Conservation (phyloP, 2,113 vertebrate species). For the Cottus gobio region DNA sequence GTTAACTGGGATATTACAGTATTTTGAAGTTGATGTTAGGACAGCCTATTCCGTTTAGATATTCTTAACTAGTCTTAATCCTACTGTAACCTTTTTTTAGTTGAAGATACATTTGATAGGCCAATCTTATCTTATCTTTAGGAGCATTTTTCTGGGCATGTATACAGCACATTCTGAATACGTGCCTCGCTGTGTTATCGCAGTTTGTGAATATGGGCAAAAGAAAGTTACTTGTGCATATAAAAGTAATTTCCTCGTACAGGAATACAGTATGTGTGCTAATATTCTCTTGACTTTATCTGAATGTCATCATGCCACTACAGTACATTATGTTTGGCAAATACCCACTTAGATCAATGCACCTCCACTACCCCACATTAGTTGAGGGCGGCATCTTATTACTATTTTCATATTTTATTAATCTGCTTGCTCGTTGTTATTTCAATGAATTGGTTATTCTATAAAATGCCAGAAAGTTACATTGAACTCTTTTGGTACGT, state of each 20-base stretch:
- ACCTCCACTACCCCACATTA: not conserved
- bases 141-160: too few species aligned
- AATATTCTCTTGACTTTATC: not conserved
- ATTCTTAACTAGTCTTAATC: too few species aligned
- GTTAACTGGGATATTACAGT: too few species aligned
- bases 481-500: not conserved
- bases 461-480: not conserved
- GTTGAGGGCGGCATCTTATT: not conserved
- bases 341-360: not conserved
- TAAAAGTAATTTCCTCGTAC: conserved; percentile 5
- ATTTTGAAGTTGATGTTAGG: too few species aligned
- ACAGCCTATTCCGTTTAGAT: too few species aligned
- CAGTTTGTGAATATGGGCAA: too few species aligned
- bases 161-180: too few species aligned
- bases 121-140: too few species aligned
- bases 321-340: not conserved
- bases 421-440: not conserved
- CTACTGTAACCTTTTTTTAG: too few species aligned
- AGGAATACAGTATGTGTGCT: not conserved
- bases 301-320: not conserved
- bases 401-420: not conserved
- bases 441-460: not conserved
- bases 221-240: too few species aligned
- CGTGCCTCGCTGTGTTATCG: too few species aligned
- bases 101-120: too few species aligned